A percentile compares a stretch with the other conserved stretches of the same genome.
Conservation (phyloP, 2,888 invertebrate genomes). For the Scaptomyza reducta region DNA sequence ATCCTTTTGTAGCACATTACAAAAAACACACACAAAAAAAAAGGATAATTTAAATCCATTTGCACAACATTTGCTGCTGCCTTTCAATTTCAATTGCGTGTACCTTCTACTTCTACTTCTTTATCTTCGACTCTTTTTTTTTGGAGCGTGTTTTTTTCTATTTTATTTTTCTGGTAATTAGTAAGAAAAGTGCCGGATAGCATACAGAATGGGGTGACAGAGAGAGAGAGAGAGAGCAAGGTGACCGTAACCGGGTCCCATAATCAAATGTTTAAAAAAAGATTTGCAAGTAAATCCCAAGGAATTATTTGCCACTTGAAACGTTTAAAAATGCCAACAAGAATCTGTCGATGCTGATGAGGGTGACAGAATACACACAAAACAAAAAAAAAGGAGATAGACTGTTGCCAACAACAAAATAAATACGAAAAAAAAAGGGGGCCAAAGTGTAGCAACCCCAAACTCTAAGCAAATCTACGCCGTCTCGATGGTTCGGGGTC, state of each 20-base stretch:
- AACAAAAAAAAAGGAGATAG: not conserved
- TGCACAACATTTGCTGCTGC: constrained; percentile 66
- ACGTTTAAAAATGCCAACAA: constrained; percentile 82
- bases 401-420: not conserved
- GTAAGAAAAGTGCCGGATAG: constrained; percentile 50
- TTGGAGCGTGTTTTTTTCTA: too few species aligned
- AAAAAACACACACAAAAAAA: constrained; percentile 28
- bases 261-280: constrained; percentile 74
- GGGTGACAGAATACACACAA: constrained; percentile 40
- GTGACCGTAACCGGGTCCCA: constrained; percentile 38
- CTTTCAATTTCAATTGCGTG: constrained; percentile 58
- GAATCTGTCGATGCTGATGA: constrained; percentile 70
- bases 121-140: not conserved
- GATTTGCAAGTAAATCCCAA: constrained; percentile 77
- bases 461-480: constrained; percentile 2
- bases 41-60: constrained; percentile 80
- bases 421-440: constrained; percentile 18
- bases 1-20: constrained; percentile 83
- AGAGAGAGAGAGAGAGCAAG: constrained; percentile 7
- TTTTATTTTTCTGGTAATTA: constrained; percentile 62
- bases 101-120: not conserved
- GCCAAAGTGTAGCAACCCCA: constrained; percentile 35
- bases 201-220: not conserved
- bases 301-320: constrained; percentile 82
- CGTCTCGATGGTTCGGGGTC: constrained; percentile 56